Base-by-base conservation (phyloP, 2,888 invertebrate species). In the Ichneumoninae sp. region DNA sequence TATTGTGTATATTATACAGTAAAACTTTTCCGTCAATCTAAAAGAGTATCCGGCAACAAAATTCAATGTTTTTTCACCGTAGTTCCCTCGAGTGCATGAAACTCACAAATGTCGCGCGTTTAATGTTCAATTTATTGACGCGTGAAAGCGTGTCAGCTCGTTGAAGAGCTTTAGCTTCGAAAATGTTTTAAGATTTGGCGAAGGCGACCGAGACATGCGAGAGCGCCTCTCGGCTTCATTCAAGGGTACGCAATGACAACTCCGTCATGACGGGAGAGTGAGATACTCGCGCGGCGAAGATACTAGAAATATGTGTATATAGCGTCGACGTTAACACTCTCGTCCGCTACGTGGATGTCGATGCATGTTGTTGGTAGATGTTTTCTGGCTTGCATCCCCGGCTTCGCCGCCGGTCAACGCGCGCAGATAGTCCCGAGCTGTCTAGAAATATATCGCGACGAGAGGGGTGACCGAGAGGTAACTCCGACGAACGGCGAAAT, bases 211-310 rank as follows among this genome's bases (percentile, higher is more conserved):
- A 8, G 22, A 54, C 60, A 13, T 16, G 5, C 63, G 57, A 40
- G 40, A 19, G 22, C 3, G 26, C 16, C 10, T 19, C n/a, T 47
- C 60, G 69, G 65, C 60, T 83, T 86, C 83, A 87, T 87, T 87
- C 86, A 87, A 87, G 87, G 87, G 87, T 87, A 87, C 73, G 84
- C 87, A 87, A 87, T 87, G 87, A 87, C 87, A 86, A 84, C 80
- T 81, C 70, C 47, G 80, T 87, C 73, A 71, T 74, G 36, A 78
- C 79, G 76, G 63, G 83, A 60, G 60, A 30, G 40, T 10, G 40
- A 40, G 8, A 10, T 40, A 10, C 19, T 71, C 68, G 85, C 82
- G 82, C 79, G 63, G 60, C 74, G 47, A 76, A 68, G 52, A 47
- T 66, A 40, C 26, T 65, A 52, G 16, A 50, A 71, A 82, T 63